Conservation (phyloP, 2,888 invertebrate genomes). For the Philonicus albiceps region DNA sequence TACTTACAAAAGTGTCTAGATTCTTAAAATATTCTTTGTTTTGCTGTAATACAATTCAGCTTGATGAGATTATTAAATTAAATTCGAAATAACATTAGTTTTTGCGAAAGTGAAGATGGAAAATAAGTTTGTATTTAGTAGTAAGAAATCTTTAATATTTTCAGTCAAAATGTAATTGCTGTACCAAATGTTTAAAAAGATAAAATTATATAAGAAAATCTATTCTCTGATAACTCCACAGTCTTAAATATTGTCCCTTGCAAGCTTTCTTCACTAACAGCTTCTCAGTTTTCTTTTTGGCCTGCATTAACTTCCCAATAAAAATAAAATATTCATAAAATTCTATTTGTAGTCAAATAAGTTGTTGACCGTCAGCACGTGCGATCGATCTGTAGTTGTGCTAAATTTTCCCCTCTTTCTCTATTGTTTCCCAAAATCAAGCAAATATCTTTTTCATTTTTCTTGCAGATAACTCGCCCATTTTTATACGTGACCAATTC, state of each 20-base stretch:
- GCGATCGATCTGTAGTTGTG: not conserved
- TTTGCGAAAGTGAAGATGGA: too few species aligned
- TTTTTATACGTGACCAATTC: not conserved
- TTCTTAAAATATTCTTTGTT: too few species aligned
- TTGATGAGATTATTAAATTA: too few species aligned
- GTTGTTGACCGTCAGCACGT: not conserved
- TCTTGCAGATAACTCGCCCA: not conserved
- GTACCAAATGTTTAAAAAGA: too few species aligned
- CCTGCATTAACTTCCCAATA: not conserved
- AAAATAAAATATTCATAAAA: not conserved
- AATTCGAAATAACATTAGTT: too few species aligned
- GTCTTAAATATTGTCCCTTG: not conserved
- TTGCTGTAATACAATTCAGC: too few species aligned
- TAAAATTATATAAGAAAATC: not conserved
- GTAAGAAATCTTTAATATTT: too few species aligned
- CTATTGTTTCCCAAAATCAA: not conserved
- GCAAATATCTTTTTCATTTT: not conserved
- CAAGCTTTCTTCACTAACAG: not conserved
- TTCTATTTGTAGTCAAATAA: not conserved
- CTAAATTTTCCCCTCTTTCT: not conserved
- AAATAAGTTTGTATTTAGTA: not conserved
- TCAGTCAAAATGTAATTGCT: too few species aligned
- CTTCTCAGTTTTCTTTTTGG: not conserved
- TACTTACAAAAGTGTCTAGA: too few species aligned
- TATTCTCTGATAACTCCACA: not conserved